Conservation (phyloP, 2,888 invertebrate genomes). For the Aethes cnicana region DNA sequence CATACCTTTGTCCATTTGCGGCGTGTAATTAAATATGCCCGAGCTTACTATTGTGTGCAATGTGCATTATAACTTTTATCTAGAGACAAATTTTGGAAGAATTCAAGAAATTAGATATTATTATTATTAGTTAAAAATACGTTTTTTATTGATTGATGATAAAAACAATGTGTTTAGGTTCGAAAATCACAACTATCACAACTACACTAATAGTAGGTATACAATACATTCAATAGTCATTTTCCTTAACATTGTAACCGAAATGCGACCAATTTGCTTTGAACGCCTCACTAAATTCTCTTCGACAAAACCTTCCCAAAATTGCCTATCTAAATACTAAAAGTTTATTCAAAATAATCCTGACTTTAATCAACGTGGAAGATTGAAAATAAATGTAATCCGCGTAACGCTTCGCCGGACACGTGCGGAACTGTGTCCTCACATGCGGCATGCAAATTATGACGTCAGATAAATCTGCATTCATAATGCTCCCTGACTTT, state of each 20-base stretch:
- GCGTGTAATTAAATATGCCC: too few species aligned
- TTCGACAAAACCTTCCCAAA: neutral
- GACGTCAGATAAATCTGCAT: conserved; percentile 47
- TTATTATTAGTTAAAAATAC: too few species aligned
- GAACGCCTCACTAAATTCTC: neutral
- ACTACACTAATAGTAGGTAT: too few species aligned
- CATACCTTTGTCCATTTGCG: neutral
- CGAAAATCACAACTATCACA: too few species aligned
- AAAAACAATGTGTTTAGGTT: too few species aligned
- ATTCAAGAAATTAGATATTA: too few species aligned
- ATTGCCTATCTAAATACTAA: conserved; percentile 5
- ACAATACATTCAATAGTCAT: too few species aligned
- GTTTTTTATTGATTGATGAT: too few species aligned
- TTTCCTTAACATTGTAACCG: neutral
- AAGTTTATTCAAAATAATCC: conserved; percentile 9
- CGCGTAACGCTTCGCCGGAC: conserved; percentile 52
- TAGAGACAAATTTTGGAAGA: too few species aligned
- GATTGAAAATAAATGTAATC: conserved; percentile 77
- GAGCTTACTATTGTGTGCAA: too few species aligned
- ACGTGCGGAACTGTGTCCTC: conserved; percentile 51
- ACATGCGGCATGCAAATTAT: conserved; percentile 58
- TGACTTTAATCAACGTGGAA: conserved; percentile 38
- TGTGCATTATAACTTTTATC: too few species aligned
- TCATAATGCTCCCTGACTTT: conserved; percentile 43
- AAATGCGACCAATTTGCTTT: neutral